Evolutionary conservation across 2,888 invertebrate species (phyloP).

Genomic region (Dryocosmus kuriphilus): DNA sequence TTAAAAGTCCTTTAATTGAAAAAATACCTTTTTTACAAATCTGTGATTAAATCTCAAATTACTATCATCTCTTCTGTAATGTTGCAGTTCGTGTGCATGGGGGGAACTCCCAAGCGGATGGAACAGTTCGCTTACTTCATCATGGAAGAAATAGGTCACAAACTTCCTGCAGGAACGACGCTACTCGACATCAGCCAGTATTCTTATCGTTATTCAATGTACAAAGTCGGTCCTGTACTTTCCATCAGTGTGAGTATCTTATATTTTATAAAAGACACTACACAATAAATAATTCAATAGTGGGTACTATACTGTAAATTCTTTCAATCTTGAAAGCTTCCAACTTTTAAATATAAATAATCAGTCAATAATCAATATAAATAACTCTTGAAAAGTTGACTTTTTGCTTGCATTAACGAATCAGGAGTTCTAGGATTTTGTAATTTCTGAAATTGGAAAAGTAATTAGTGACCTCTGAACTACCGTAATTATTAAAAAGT

Average conservation of each 20-base stretch:
- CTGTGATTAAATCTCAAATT: not conserved
- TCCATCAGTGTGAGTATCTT: conserved; percentile 86
- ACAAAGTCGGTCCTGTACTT: conserved; percentile 94
- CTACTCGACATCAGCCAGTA: conserved; percentile 93
- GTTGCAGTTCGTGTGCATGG: conserved; percentile 95
- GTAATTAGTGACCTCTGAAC: not conserved
- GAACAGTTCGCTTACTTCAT: conserved; percentile 94
- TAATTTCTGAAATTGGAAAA: not conserved
- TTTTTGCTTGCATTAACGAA: too few relatives aligned
- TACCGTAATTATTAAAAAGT: not conserved
- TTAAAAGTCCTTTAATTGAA: not conserved
- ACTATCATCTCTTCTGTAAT: not conserved
- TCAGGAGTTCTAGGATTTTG: not conserved
- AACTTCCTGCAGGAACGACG: conserved; percentile 92
- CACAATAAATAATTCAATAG: conserved; percentile 17
- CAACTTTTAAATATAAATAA: too few relatives aligned
- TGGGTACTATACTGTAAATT: conserved; percentile 1
- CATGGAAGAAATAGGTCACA: conserved; percentile 93
- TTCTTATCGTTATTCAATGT: conserved; percentile 96
- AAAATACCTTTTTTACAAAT: not conserved
- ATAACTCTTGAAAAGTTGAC: too few relatives aligned
- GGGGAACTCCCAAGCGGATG: conserved; percentile 96
- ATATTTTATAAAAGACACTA: conserved; percentile 15
- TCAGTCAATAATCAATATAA: too few relatives aligned
- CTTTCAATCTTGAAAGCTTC: not conserved